Conservation (phyloP, 1,140 invertebrate genomes). For the Penaeus chinensis region DNA sequence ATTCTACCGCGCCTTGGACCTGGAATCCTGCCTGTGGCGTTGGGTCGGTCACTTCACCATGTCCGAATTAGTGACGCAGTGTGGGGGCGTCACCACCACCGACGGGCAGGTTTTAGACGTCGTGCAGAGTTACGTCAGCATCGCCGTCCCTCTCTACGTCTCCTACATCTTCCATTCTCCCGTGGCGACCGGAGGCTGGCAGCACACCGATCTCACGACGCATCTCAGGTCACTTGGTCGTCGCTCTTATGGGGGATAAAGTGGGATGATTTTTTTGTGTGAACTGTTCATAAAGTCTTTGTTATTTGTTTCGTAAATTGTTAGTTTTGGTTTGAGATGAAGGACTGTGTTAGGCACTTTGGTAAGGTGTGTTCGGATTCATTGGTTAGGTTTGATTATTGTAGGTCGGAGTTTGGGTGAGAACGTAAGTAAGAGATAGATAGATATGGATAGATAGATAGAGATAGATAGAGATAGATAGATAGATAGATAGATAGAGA, state of each 20-base stretch:
- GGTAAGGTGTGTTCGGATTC: too few species aligned
- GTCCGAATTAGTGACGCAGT: conserved; percentile 68
- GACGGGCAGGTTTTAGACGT: conserved; percentile 64
- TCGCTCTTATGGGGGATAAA: background rate
- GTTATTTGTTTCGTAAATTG: too few species aligned
- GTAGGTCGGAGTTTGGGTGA: too few species aligned
- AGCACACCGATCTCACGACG: conserved; percentile 67
- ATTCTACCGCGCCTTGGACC: conserved; percentile 67
- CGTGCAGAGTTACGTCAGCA: conserved; percentile 68
- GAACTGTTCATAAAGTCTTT: too few species aligned
- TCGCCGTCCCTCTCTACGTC: conserved; percentile 68
- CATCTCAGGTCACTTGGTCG: conserved; percentile 61
- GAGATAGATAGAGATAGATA: too few species aligned
- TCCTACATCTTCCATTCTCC: conserved; percentile 69
- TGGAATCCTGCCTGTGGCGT: conserved; percentile 69
- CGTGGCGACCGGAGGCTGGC: conserved; percentile 67
- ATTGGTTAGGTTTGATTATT: too few species aligned
- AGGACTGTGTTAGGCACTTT: too few species aligned
- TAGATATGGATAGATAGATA: too few species aligned
- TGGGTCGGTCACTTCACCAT: conserved; percentile 68
- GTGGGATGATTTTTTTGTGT: too few species aligned
- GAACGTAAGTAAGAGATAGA: too few species aligned
- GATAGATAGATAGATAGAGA: too few species aligned
- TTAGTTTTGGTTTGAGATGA: too few species aligned
- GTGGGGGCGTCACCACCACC: conserved; percentile 66